phyloP scores from a whole-genome alignment of 2,797 vertebrate genomes.

The Cossypha polioptera region DNA sequence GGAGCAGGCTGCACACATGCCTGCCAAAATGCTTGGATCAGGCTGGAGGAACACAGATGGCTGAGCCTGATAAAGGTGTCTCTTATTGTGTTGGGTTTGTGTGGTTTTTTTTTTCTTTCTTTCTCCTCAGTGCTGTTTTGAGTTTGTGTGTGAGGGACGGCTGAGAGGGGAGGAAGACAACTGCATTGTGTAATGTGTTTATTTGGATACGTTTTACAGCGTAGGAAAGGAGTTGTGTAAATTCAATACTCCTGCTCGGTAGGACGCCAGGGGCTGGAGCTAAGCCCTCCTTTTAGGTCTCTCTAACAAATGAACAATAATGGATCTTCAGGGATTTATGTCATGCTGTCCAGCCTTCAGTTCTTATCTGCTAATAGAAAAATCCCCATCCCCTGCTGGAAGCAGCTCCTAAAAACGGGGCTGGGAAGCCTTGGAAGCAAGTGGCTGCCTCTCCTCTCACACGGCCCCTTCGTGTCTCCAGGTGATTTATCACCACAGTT shows the following conservation, averaged over 20 bases:
- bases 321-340: neutral
- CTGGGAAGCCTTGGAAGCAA: neutral
- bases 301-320: slow-evolving; percentile 32
- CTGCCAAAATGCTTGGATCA: slow-evolving; percentile 68
- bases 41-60: slow-evolving; percentile 72
- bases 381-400: neutral
- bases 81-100: slow-evolving; percentile 33
- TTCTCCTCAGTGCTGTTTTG: neutral
- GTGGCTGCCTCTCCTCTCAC: neutral
- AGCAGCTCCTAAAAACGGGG: neutral
- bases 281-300: slow-evolving; percentile 25
- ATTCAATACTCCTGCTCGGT: slow-evolving; percentile 13
- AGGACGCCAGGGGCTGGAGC: neutral
- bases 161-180: neutral
- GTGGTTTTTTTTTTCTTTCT: neutral
- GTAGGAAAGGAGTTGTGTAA: neutral
- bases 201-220: slow-evolving; percentile 11
- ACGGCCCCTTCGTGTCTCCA: rapidly evolving
- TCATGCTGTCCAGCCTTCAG: neutral
- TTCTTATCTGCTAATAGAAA: slow-evolving; percentile 39
- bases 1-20: neutral
- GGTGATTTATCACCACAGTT: rapidly evolving
- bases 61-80: slow-evolving; percentile 71
- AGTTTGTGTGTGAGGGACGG: neutral
- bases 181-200: neutral